Base-by-base conservation (phyloP, 2,797 vertebrate genomes). In the Echeneis naucrates region DNA sequence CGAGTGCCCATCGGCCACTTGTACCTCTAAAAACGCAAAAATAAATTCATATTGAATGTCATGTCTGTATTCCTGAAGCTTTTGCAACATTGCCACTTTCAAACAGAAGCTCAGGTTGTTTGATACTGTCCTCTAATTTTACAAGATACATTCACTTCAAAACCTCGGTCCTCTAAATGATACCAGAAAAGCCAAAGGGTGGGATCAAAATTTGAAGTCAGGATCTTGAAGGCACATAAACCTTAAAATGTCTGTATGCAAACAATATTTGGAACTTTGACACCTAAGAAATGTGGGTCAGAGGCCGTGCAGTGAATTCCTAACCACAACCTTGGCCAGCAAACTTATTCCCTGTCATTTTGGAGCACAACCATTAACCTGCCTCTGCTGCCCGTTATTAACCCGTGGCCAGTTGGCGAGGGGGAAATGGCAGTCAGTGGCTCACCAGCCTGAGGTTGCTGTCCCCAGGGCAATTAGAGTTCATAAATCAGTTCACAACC, bases 391-490 rank as follows among this genome's bases (percentile, higher is more conserved):
- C 78, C 76, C 48, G 69, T 48, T 59, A 40, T 77, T 42, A 70
- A 52, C 60, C 51, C 35, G 7, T 42, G 75, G 65, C 65, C 64
- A 53, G 62, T 65, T 80, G 58, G 65, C 69, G 24, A 8, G 7
- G 50, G 30, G 23, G 48, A 68, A 64, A 78, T 55, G 47, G 55
- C 62, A 61, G 60, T 53, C 53, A 48, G 65, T 33, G 59, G 75
- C 67, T 57, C 75, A 77, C 68, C 68, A 50, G 50, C 30, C 79
- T 35, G 68, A 84, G 58, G 83, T 80, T 9, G 58, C 83, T 45
- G 55, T 87, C 84, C 77, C 61, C 0, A 4, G 74, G 67, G 83
- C 88, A 90, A 91, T 92, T 90, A 91, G 78, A 84, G 85, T 62
- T 75, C 75, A 84, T 87, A 81, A 84, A 88, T 86, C 85, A 65